A percentile compares a stretch with the other conserved stretches of the same genome.
These are phyloP conservation scores for Rafetus swinhoei DNA, from an alignment of 2,113 vertebrate genomes.

Conservation along the genomic window DNA sequence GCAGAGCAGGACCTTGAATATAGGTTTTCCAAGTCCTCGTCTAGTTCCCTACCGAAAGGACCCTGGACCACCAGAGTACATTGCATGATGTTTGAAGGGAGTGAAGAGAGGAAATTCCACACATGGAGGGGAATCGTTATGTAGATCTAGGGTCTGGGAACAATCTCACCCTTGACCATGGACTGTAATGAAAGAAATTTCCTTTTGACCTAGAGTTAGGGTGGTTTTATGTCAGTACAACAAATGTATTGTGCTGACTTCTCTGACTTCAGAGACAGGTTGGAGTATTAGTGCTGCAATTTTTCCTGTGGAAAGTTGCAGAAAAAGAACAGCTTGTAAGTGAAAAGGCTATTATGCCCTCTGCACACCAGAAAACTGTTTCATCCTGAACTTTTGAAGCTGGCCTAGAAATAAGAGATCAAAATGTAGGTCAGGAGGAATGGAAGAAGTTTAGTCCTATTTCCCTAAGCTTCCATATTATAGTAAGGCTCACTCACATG, in stretches of 20 bases:
- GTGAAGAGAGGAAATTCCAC: neutral
- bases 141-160: neutral
- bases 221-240: constrained; percentile 45
- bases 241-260: constrained; percentile 53
- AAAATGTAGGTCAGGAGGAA: constrained; percentile 74
- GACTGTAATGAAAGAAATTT: neutral
- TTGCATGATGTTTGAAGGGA: neutral
- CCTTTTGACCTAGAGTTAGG: neutral
- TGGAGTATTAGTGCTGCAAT: constrained; percentile 69
- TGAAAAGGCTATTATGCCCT: constrained; percentile 70
- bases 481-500: neutral
- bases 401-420: constrained; percentile 66
- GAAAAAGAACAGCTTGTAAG: constrained; percentile 70
- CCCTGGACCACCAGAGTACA: neutral
- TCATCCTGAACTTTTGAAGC: constrained; percentile 66
- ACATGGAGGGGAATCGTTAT: neutral
- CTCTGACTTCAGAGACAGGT: constrained; percentile 63
- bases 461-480: constrained; percentile 65
- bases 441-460: constrained; percentile 68
- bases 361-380: constrained; percentile 58
- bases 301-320: constrained; percentile 67
- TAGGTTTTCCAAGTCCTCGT: neutral
- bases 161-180: neutral
- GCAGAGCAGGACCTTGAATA: neutral
- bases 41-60: neutral